A percentile compares a stretch with the other conserved stretches of the same genome.
Conservation (phyloP, 2,797 vertebrate genomes). For the Gorsachius magnificus region DNA sequence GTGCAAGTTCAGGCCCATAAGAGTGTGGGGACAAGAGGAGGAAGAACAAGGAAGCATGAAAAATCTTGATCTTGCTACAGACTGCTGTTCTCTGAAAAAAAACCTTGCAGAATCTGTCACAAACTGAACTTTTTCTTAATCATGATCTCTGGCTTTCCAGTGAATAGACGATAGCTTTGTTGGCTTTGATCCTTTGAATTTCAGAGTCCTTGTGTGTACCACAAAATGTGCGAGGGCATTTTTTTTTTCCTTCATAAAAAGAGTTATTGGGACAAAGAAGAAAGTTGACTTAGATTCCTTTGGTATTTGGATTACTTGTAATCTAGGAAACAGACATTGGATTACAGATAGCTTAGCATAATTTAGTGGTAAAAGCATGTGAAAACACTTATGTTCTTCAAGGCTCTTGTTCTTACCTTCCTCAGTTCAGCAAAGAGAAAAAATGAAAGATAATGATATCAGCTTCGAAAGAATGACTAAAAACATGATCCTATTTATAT, state of each 20-base stretch:
- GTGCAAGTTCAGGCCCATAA: not conserved
- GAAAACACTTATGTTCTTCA: not conserved
- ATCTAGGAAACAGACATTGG: slow-evolving; percentile 18
- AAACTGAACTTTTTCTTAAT: not conserved
- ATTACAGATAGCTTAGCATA: slow-evolving; percentile 31
- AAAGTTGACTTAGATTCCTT: slow-evolving; percentile 29
- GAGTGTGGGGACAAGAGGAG: not conserved
- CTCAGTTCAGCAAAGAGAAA: not conserved
- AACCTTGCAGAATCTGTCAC: not conserved
- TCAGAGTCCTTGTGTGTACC: not conserved
- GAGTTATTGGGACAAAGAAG: slow-evolving; percentile 2
- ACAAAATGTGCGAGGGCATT: not conserved
- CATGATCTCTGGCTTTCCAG: not conserved
- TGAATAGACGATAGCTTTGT: not conserved
- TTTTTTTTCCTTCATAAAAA: not conserved
- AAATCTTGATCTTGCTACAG: not conserved
- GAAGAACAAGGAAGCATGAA: not conserved
- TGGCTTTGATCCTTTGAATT: not conserved
- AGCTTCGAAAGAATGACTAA: not conserved
- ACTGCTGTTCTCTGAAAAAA: not conserved
- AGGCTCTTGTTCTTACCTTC: not conserved
- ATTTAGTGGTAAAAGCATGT: not conserved
- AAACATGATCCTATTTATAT: not conserved
- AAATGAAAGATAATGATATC: not conserved
- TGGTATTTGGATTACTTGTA: not conserved